Conservation (phyloP, 2,888 invertebrate species). For the Vannuccia rotundouncinata region DNA sequence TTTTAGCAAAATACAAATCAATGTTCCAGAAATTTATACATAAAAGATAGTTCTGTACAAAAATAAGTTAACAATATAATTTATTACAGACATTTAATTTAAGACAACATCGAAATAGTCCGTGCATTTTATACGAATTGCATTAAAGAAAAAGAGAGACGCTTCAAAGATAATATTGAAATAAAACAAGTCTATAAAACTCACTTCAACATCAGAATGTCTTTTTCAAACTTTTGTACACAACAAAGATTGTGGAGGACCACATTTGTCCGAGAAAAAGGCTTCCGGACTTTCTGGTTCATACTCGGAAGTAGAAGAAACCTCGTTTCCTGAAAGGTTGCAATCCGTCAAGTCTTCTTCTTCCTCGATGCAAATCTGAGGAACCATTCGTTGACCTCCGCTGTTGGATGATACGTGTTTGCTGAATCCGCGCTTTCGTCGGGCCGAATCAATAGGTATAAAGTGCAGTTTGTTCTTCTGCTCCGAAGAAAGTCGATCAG, state of each 20-base stretch:
- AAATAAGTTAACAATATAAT: too few species aligned
- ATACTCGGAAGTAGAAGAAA: not conserved
- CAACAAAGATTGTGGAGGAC: not conserved
- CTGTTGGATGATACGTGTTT: too few species aligned
- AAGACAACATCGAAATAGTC: too few species aligned
- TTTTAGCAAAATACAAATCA: too few species aligned
- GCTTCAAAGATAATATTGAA: too few species aligned
- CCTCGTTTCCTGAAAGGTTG: not conserved
- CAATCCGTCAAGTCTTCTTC: not conserved
- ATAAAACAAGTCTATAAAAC: too few species aligned
- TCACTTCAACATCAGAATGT: too few species aligned
- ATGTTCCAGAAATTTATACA: too few species aligned
- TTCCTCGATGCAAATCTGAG: not conserved
- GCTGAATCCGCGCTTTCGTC: not conserved
- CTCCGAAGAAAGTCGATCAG: not conserved
- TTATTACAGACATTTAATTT: too few species aligned
- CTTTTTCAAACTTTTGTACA: slow-evolving; percentile 10
- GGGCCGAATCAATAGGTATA: not conserved
- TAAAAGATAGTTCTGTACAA: too few species aligned
- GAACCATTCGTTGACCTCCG: slow-evolving; percentile 8
- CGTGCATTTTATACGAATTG: too few species aligned
- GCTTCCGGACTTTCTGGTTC: slow-evolving; percentile 6
- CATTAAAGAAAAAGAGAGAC: too few species aligned
- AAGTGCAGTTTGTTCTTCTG: not conserved
- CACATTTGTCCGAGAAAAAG: not conserved